Evolutionary conservation across 2,888 invertebrate genomes (phyloP), one percentile per base, ranked within the genome.

Genomic region (Biston betularia): DNA sequence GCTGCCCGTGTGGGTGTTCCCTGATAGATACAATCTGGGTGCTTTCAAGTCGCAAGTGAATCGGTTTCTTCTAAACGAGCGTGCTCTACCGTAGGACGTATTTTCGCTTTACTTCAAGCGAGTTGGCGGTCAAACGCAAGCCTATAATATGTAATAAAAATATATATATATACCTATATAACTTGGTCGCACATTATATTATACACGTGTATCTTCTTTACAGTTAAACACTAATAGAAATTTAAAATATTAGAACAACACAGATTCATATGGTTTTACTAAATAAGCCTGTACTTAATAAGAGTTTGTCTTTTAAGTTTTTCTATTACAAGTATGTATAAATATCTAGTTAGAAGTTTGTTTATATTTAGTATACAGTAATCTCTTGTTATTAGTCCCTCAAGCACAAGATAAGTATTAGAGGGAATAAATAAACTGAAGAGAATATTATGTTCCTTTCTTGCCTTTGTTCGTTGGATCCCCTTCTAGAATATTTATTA

Each of bases 401-500:
- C 14, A 33, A 54, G 54, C 53, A 42, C 24, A 44, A 54, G 24
- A 54, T 44, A 40, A 53, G 53, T 52, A 52, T n/a, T 42, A 15
- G n/a, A 48, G 6, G 11, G 54, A 14, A 44, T 24, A 11, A 35
- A 34, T 42, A 44, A 33, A 40, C 34, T 54, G 9, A 54, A 54
- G 54, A 54, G 42, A 54, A 54, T 54, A 54, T 54, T 44, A 53
- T 53, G 54, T 54, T 44, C 45, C 35, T 35, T 59, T 49, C 24
- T 49, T 24, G 42, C 64, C 40, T 65, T 54, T 65, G 58, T 65
- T 42, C 40, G 35, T 48, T 10, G 24, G 12, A 34, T 53, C 65
- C 46, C n/a, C 45, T 62, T 48, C 42, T 54, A 66, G 54, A 61
- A 62, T 68, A 67, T 68, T 46, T 48, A 59, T 65, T 33, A 63